Percentiles rank a stretch among this genome's conserved stretches.
Conservation (phyloP, 2,113 vertebrate genomes). For the Colius striatus region DNA sequence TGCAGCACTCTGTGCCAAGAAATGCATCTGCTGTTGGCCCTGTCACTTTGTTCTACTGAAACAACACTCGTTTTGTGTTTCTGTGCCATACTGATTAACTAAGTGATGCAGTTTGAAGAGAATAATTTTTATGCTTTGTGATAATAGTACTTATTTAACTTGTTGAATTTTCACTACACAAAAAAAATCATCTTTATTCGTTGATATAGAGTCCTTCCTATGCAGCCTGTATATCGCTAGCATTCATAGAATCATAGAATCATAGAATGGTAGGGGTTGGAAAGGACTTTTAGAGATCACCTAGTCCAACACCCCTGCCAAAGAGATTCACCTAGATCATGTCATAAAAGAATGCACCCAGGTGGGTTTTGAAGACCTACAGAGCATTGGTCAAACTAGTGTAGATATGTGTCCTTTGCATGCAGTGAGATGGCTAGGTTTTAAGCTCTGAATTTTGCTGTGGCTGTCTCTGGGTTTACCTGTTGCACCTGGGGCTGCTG, state of each 20-base stretch:
- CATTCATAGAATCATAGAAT: too few relatives aligned
- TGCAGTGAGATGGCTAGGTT: neutral
- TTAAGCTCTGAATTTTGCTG: neutral
- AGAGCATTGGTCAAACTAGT: neutral
- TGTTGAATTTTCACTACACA: neutral
- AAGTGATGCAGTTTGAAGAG: constrained; percentile 18
- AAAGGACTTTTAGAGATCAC: too few relatives aligned
- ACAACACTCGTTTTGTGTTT: constrained; percentile 62
- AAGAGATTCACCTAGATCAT: too few relatives aligned
- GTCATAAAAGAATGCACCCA: too few relatives aligned
- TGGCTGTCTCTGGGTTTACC: neutral
- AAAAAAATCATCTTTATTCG: neutral
- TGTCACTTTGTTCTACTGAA: constrained; percentile 67
- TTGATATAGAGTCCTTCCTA: neutral
- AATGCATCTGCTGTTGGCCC: constrained; percentile 76
- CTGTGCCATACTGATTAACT: constrained; percentile 59
- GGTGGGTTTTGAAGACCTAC: too few relatives aligned
- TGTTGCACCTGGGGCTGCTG: neutral
- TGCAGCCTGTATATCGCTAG: accelerated
- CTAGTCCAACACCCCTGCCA: too few relatives aligned
- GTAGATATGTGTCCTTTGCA: accelerated
- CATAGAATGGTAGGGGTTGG: too few relatives aligned
- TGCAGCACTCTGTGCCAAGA: constrained; percentile 54
- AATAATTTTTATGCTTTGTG: neutral
- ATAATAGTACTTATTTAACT: neutral